Base-by-base conservation (phyloP, 2,888 invertebrate genomes). In the Yponomeuta sedellus region DNA sequence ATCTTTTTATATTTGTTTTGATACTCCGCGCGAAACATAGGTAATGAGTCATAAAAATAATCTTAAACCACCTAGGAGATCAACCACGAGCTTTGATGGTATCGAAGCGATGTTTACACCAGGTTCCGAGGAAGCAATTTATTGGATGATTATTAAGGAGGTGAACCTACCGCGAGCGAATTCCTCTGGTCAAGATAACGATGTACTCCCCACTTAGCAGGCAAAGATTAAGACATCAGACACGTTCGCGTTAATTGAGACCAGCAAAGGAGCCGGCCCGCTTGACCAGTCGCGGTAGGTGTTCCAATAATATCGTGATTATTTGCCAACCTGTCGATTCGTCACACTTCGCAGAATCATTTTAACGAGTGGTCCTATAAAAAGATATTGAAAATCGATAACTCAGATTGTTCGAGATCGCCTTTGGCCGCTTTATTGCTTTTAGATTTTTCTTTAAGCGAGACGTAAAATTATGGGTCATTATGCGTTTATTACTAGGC, bases 291-390 rank as follows among this genome's bases (percentile, higher is more conserved):
- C 66, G 28, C 68, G 34, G 73, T 75, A 74, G 75, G 75, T 75
- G 75, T 77, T 71, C 74, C 65, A 68, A 64, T 67, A 69, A 68
- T 64, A 61, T 39, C 67, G 44, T 65, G 34, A 66, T 66, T 65
- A 56, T 64, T 61, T 67, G 52, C 58, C 64, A 59, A 57, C 39
- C 59, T 68, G 66, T 66, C 67, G 71, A 71, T 74, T 74, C 68
- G 73, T 75, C 75, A 74, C 69, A 67, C 61, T 78, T 77, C 77
- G 64, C 65, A 64, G 76, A 76, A 76, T 67, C 44, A 64, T 64
- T 64, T 39, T n/a, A 62, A 16, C 58, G 25, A 61, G 63, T 64
- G 67, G 66, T 64, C 61, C 40, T 44, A 52, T 52, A 66, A 20
- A 61, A 66, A 62, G 11, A 62, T 66, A 57, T 66, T 63, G 66